Base-by-base conservation (phyloP, 2,888 invertebrate species). In the Tipula vernalis region DNA sequence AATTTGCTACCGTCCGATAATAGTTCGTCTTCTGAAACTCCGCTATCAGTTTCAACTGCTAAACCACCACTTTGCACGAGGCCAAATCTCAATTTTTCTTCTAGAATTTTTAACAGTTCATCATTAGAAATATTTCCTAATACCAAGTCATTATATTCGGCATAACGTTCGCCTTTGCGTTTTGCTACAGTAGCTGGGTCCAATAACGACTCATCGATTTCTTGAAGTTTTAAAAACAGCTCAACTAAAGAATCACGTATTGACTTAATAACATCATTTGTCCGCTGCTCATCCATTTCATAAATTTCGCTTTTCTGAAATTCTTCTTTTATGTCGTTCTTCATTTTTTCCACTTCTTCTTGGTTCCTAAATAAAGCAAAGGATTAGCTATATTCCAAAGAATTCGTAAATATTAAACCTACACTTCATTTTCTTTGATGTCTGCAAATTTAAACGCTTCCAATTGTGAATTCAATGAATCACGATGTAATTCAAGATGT, bases 371-470 rank as follows among this genome's bases (percentile, higher is more conserved):
- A 91, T 90, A 87, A 87, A 87, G 87, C 84, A 83, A 28, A 44
- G 85, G 47, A 15, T 42, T 36, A 87, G 47, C n/a, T n/a, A 10
- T 10, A 5, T 41, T 3, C 6, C 2, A n/a, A 5, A 71, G n/a
- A n/a, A 28, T 28, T 44, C 84, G 12, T 28, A 71, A 41, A 85
- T 42, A 42, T 2, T 83, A 71, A 71, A 91, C 94, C 92, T 91
- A 96, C 96, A 95, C 95, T 92, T 96, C 96, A 87, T 94, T 95
- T 89, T 96, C 96, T 90, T 95, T 95, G 12, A 95, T 95, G 88
- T 96, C 96, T 0, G 95, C 95, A 90, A 95, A 97, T 90, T 96
- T 96, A 88, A 94, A 95, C 2, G 94, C 94, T 89, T 97, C 96
- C 86, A 96, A 91, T 89, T 96, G 95, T 0, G 93, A 93, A 88